These are phyloP conservation scores for Sinonovacula constricta DNA, from an alignment of 1,140 invertebrate genomes.

Conservation along the genomic window DNA sequence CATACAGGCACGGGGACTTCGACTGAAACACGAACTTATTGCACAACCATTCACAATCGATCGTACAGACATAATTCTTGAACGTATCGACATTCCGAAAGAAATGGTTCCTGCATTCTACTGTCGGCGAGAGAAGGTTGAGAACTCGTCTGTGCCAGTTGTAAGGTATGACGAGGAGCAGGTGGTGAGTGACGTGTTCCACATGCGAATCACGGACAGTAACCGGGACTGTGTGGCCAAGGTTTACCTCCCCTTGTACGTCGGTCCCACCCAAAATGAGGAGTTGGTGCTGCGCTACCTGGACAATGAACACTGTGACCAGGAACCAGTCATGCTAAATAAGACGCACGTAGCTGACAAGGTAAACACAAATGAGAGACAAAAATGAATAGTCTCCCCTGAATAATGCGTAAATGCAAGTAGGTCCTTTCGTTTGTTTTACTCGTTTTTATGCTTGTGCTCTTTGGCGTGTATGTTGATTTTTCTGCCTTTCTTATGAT, in stretches of 20 bases:
- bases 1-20: not conserved
- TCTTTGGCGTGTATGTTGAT: no score
- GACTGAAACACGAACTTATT: not conserved
- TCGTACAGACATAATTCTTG: not conserved
- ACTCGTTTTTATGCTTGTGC: no score
- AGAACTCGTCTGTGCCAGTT: not conserved
- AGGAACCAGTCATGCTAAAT: no score
- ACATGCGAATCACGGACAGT: not conserved
- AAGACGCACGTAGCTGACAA: no score
- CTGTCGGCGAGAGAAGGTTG: not conserved
- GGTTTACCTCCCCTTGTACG: not conserved
- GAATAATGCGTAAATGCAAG: no score
- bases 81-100: not conserved
- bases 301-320: no score
- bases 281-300: not conserved
- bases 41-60: not conserved
- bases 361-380: no score
- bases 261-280: not conserved
- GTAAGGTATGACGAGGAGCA: not conserved
- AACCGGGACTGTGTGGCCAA: constrained; percentile 2
- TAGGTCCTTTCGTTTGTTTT: no score
- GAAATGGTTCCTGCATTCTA: not conserved
- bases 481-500: no score
- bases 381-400: no score
- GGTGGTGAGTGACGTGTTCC: not conserved